These are phyloP conservation scores for Cotesia glomerata DNA, from an alignment of 1,140 invertebrate genomes.

Conservation along the genomic window DNA sequence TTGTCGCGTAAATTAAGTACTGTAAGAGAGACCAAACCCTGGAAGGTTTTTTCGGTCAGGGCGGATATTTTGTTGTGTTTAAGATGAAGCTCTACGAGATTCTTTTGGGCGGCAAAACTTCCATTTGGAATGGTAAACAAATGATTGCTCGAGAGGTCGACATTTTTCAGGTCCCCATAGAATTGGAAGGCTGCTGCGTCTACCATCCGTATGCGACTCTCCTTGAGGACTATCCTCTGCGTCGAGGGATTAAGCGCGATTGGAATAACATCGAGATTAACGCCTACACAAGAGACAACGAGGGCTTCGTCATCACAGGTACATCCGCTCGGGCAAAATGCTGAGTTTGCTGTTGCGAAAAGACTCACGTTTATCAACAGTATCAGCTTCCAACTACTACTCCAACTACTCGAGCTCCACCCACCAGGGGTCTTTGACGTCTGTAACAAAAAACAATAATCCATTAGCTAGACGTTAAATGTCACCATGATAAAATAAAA, in stretches of 20 bases:
- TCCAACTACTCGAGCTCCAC: neutral
- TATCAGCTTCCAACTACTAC: constrained; percentile 47
- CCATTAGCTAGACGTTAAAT: neutral
- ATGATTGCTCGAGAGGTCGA: constrained; percentile 85
- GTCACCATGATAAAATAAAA: neutral
- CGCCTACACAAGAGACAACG: constrained; percentile 84
- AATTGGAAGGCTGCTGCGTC: constrained; percentile 84
- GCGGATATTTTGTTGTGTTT: constrained; percentile 85
- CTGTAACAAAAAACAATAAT: constrained; percentile 49
- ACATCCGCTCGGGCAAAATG: constrained; percentile 78
- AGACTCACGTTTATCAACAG: constrained; percentile 49
- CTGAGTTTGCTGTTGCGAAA: constrained; percentile 51
- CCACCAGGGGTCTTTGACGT: constrained; percentile 18
- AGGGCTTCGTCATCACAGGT: constrained; percentile 87
- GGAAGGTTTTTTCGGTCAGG: constrained; percentile 79
- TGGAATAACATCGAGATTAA: constrained; percentile 85
- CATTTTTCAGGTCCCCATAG: constrained; percentile 81
- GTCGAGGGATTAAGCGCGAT: constrained; percentile 90
- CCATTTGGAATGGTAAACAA: constrained; percentile 77
- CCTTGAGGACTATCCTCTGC: constrained; percentile 79
- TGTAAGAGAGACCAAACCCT: constrained; percentile 76
- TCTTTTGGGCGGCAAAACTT: constrained; percentile 80
- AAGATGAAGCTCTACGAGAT: constrained; percentile 81
- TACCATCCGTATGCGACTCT: constrained; percentile 86
- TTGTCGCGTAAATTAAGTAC: constrained; percentile 84